phyloP scores from a whole-genome alignment of 2,113 vertebrate species.

The Apodemus speciosus region DNA sequence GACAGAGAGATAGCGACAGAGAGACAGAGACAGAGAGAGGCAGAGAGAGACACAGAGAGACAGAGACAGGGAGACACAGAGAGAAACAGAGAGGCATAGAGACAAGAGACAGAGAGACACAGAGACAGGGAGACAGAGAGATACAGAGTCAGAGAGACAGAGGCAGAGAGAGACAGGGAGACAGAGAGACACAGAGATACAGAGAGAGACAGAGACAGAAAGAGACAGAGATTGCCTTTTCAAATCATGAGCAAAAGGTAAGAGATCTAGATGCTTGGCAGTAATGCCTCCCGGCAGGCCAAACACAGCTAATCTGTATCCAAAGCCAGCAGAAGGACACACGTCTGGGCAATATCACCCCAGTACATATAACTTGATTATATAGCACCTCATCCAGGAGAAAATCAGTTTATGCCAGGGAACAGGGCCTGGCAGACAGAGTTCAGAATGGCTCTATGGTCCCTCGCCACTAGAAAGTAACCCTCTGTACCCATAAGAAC shows the following conservation, averaged over 20 bases:
- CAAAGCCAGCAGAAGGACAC: background rate
- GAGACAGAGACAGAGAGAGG: background rate
- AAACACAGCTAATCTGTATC: background rate
- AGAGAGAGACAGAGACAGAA: background rate
- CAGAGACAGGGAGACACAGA: background rate
- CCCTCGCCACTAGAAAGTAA: fast-evolving
- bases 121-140: background rate
- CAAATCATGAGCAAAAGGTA: background rate
- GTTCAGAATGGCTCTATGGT: background rate
- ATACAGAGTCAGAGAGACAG: background rate
- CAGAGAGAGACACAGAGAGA: background rate
- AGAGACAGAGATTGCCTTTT: background rate
- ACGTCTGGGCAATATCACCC: background rate
- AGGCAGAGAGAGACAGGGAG: background rate
- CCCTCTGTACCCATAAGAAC: background rate
- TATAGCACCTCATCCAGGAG: background rate
- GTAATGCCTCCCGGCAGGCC: background rate
- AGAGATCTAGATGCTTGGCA: background rate
- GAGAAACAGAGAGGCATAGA: background rate
- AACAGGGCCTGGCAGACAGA: background rate
- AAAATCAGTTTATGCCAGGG: background rate
- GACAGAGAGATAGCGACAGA: background rate
- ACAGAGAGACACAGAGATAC: background rate
- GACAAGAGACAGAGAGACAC: background rate
- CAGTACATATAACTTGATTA: background rate